Evolutionary conservation across 2,888 invertebrate species (phyloP), one percentile per base, ranked within the genome.

Genomic region (Empis stercorea): DNA sequence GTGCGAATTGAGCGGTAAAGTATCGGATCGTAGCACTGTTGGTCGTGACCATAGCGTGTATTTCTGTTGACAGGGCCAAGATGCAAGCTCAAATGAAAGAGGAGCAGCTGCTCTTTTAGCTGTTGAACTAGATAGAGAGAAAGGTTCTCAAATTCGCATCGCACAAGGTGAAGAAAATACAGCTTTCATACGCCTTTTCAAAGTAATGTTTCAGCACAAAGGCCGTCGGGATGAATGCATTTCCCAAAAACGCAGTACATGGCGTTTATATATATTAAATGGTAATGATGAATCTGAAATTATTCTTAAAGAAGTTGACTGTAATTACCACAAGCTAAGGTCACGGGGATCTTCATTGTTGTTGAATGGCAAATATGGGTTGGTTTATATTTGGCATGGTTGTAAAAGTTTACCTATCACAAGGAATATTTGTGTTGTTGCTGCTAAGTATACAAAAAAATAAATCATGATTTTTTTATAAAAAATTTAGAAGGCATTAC

Each of bases 51-150:
- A 93, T n/a, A 87, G 85, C 61, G 86, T 87, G 1, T 95, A 93
- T 67, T 94, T 94, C 72, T 92, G 88, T 63, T 95, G 95, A 95
- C 93, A 94, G 68, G 95, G 95, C 0, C 76, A 74, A 56, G 78
- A 84, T 48, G 87, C 94, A 0, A 84, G 87, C 5, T 79, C 88
- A 13, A 92, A 88, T 61, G 93, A 94, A 61, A 92, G 94, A 68
- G 94, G 95, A 3, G 84, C 91, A 0, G 92, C 93, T 0, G 94
- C 95, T 0, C 71, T 95, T 37, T 74, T 93, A 47, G 93, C 94
- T 0, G 84, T 94, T 0, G 91, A 93, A 64, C 63, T 95, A 54
- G 92, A 94, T 63, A 83, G 80, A 55, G 91, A 92, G 63, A 79
- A 81, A 56, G 91, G 92, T 1, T 84, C 92, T n/a, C 93, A 93